Evolutionary conservation across 2,113 vertebrate species (phyloP).

Genomic region (Plecturocebus donacophilus): DNA sequence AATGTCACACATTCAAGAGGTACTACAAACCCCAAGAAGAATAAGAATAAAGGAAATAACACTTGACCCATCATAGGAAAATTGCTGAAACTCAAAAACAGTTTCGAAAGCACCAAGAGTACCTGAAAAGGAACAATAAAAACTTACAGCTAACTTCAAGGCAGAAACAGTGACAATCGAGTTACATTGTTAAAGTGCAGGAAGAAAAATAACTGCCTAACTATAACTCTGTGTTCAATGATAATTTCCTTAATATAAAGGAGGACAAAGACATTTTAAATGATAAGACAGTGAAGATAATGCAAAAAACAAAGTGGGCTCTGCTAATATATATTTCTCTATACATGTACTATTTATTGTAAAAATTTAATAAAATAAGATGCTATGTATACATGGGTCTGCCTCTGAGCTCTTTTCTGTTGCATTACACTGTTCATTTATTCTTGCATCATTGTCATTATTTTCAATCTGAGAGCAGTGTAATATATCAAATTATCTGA

Average conservation of each 20-base stretch:
- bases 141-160: neutral
- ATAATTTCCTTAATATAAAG: neutral
- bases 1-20: neutral
- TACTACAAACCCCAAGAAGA: neutral
- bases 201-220: constrained; percentile 8
- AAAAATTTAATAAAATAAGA: neutral
- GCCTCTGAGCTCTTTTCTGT: neutral
- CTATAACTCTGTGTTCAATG: neutral
- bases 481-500: neutral
- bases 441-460: neutral
- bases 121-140: neutral
- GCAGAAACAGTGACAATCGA: neutral
- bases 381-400: neutral
- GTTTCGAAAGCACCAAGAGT: neutral
- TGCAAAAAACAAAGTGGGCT: neutral
- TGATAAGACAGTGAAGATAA: neutral
- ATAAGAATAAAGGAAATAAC: neutral
- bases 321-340: neutral
- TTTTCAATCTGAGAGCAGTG: neutral
- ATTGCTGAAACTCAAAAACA: neutral
- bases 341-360: neutral
- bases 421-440: neutral
- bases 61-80: neutral
- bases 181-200: neutral
- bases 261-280: neutral